Conservation (phyloP, 2,888 invertebrate genomes). For the Reticulitermes lucifugus region DNA sequence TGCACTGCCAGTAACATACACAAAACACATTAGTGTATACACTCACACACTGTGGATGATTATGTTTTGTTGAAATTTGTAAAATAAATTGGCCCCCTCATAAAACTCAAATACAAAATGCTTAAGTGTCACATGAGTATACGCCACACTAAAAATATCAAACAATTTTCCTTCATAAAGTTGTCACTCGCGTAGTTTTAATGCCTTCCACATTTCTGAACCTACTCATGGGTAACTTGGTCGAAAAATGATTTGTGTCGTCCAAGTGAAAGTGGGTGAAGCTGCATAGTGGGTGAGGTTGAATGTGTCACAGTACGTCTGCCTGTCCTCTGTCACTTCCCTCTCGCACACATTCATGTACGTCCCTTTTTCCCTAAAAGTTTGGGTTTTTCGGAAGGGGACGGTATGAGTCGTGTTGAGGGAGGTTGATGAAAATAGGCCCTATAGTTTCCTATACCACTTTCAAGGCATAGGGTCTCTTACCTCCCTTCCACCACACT, state of each 20-base stretch:
- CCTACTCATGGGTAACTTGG: conserved; percentile 20
- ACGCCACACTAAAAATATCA: not conserved
- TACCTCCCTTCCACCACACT: conserved; percentile 21
- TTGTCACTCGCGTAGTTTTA: not conserved
- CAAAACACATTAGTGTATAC: not conserved
- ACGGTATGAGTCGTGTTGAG: not conserved
- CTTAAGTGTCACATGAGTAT: not conserved
- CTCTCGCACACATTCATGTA: conserved; percentile 5
- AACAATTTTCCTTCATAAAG: not conserved
- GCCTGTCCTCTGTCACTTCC: conserved; percentile 32
- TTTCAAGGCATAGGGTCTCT: not conserved
- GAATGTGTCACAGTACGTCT: conserved; percentile 36
- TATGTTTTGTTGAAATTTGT: not conserved
- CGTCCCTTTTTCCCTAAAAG: conserved; percentile 34
- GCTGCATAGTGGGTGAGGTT: conserved; percentile 30
- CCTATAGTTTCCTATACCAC: conserved; percentile 18
- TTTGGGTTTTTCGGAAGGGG: conserved; percentile 37
- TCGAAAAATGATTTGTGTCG: conserved; percentile 49
- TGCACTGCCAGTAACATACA: not conserved
- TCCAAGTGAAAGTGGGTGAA: conserved; percentile 32
- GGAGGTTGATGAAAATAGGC: conserved; percentile 23
- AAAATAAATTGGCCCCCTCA: not conserved
- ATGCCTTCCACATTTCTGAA: conserved; percentile 23
- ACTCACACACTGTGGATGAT: not conserved
- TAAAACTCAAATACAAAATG: not conserved